These are phyloP conservation scores for Phyllopteryx taeniolatus DNA, from an alignment of 2,113 vertebrate genomes.

Conservation along the genomic window DNA sequence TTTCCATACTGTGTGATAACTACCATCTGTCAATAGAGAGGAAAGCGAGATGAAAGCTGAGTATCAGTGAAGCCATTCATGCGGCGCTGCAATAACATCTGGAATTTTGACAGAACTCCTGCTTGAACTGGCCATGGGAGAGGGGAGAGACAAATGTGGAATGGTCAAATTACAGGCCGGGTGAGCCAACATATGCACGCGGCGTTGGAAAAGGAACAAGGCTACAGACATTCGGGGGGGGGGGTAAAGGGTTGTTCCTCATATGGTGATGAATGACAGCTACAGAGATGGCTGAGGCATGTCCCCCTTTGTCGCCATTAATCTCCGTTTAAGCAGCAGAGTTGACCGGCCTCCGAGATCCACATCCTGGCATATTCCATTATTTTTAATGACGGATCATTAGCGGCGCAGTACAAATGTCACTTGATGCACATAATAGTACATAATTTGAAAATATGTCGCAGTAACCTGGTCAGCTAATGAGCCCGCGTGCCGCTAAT, in stretches of 20 bases:
- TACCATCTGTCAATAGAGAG: conserved; percentile 67
- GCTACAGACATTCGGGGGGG: conserved; percentile 25
- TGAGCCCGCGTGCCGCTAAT: conserved; percentile 14
- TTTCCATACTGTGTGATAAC: conserved; percentile 68
- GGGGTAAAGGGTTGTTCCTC: conserved; percentile 59
- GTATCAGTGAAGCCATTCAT: conserved; percentile 49
- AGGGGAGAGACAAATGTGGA: conserved; percentile 37
- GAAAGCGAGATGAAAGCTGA: conserved; percentile 61
- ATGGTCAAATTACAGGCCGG: conserved; percentile 64
- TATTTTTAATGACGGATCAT: conserved; percentile 45
- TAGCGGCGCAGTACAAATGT: conserved; percentile 26
- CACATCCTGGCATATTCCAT: conserved; percentile 28
- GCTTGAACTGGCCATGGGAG: conserved; percentile 9
- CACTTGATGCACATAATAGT: conserved; percentile 33
- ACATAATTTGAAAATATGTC: conserved; percentile 30
- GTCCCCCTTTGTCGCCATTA: conserved; percentile 59
- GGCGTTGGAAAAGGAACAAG: conserved; percentile 33
- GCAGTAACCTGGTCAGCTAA: conserved; percentile 16
- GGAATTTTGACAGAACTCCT: conserved; percentile 58
- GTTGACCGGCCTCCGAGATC: conserved; percentile 49
- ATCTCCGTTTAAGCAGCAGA: conserved; percentile 65
- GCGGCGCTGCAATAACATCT: conserved; percentile 59
- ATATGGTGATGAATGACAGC: conserved; percentile 67
- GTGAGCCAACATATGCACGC: conserved; percentile 49
- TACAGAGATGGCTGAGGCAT: conserved; percentile 64